Evolutionary conservation across 2,888 invertebrate species (phyloP).

Genomic region (Tenthredo distinguenda): DNA sequence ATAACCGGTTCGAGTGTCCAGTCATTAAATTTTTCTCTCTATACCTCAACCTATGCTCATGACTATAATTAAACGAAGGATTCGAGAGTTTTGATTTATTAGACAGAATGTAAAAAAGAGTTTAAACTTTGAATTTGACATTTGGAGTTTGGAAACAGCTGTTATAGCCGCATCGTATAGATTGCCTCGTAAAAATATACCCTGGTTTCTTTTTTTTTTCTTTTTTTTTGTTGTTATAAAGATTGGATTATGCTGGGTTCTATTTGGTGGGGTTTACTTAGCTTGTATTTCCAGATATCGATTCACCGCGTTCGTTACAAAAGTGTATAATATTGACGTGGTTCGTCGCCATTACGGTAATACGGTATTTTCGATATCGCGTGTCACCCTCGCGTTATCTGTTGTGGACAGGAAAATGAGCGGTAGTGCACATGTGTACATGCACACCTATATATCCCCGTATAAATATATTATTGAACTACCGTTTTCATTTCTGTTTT

Average conservation of each 20-base stretch:
- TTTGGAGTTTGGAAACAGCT: background rate
- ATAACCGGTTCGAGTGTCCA: slow-evolving; percentile 20
- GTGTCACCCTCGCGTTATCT: slow-evolving; percentile 47
- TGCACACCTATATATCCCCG: background rate
- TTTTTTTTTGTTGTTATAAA: background rate
- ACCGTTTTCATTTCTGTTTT: background rate
- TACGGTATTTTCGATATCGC: slow-evolving; percentile 26
- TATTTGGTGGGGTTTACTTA: slow-evolving; percentile 28
- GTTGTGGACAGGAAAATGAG: slow-evolving; percentile 33
- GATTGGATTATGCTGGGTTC: background rate
- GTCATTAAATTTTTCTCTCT: background rate
- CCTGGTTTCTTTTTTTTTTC: background rate
- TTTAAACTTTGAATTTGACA: background rate
- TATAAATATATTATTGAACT: background rate
- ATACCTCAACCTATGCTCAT: background rate
- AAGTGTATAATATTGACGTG: slow-evolving; percentile 43
- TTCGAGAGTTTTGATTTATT: background rate
- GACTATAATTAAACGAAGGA: background rate
- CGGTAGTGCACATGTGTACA: background rate
- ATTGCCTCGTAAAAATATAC: background rate
- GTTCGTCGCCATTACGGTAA: slow-evolving; percentile 43
- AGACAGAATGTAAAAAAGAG: background rate
- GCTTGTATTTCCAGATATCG: slow-evolving; percentile 42
- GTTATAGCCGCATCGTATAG: background rate
- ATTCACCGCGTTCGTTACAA: slow-evolving; percentile 29